Conservation (phyloP, 2,113 vertebrate genomes). For the Dunckerocampus dactyliophorus region DNA sequence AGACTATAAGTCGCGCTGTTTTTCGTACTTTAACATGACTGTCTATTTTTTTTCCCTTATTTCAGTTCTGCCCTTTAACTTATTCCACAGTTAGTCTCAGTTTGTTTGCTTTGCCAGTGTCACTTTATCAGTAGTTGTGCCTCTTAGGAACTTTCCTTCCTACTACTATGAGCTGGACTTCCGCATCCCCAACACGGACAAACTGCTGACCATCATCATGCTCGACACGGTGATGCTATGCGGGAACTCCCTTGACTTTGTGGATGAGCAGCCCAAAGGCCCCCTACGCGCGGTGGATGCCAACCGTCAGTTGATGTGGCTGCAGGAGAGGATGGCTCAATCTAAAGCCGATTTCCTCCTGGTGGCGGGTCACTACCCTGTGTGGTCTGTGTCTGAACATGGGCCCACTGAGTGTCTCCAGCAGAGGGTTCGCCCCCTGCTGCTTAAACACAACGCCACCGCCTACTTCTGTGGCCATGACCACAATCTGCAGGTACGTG, state of each 20-base stretch:
- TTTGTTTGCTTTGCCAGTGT: neutral
- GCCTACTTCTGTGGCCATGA: slow-evolving; percentile 89
- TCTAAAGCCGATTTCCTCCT: slow-evolving; percentile 81
- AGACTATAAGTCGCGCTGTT: too few species aligned
- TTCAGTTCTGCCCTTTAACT: neutral
- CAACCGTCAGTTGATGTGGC: slow-evolving; percentile 79
- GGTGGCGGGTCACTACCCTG: slow-evolving; percentile 87
- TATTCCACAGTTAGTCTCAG: too few species aligned
- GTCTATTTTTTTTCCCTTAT: neutral
- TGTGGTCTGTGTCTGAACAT: slow-evolving; percentile 88
- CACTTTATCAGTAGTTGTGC: neutral
- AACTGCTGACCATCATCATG: slow-evolving; percentile 81
- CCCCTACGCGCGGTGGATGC: slow-evolving; percentile 58
- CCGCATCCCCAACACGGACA: slow-evolving; percentile 72
- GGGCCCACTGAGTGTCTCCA: slow-evolving; percentile 85
- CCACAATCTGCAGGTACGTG: slow-evolving; percentile 85
- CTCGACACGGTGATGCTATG: slow-evolving; percentile 86
- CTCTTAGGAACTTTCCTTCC: slow-evolving; percentile 79
- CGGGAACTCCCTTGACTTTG: slow-evolving; percentile 80
- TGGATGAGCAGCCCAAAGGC: slow-evolving; percentile 62
- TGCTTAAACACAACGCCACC: slow-evolving; percentile 76
- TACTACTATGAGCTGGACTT: slow-evolving; percentile 84
- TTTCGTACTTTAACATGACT: neutral
- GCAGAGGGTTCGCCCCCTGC: slow-evolving; percentile 73
- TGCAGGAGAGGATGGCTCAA: slow-evolving; percentile 73